Evolutionary conservation across 2,113 vertebrate genomes (phyloP).

Genomic region (Cyanocitta stelleri): DNA sequence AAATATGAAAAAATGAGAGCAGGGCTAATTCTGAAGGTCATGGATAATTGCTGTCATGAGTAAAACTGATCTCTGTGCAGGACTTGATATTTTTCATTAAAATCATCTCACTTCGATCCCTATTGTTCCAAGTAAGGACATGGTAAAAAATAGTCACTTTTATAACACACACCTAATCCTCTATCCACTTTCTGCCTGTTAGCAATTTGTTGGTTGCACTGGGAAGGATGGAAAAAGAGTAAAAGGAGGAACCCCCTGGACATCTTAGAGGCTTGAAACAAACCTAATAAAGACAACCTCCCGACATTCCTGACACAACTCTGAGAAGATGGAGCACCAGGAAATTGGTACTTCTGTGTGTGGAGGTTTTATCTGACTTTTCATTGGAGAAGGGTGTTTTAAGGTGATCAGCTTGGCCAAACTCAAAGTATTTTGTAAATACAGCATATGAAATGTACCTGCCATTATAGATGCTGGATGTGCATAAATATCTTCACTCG

Average conservation of each 20-base stretch:
- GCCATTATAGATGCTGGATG: neutral
- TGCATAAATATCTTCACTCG: neutral
- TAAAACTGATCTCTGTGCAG: neutral
- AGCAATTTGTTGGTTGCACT: neutral
- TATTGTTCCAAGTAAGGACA: neutral
- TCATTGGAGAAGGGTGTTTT: neutral
- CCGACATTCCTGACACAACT: rapidly evolving
- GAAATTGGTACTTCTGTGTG: neutral
- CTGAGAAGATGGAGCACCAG: neutral
- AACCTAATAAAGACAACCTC: neutral
- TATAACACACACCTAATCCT: neutral
- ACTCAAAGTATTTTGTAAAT: neutral
- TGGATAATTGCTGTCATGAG: neutral
- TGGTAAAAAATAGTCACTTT: neutral
- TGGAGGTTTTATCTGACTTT: neutral
- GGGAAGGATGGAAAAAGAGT: neutral
- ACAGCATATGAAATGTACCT: neutral
- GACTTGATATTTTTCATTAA: neutral
- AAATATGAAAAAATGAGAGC: neutral
- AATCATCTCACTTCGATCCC: neutral
- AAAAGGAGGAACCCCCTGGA: neutral
- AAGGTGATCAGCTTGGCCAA: neutral
- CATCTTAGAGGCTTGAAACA: neutral
- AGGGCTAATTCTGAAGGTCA: neutral
- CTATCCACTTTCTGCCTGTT: neutral